Base-by-base conservation (phyloP, 92 coral and sea anemone species). In the Meandrina meandrites region DNA sequence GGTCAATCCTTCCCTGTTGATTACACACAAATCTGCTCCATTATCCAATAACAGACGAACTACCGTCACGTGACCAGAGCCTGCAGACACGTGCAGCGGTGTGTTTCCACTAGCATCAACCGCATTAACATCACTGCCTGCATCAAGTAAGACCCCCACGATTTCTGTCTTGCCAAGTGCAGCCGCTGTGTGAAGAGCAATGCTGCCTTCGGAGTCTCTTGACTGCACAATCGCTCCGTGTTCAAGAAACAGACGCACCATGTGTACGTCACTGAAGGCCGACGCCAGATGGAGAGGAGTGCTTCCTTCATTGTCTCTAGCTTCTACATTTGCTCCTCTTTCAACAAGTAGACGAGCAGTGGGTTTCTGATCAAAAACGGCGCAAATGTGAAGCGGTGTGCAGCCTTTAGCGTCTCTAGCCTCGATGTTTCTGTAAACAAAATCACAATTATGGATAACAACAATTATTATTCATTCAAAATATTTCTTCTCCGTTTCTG, bases 281-380 rank as follows among this genome's bases (percentile, higher is more conserved):
- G 60, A 54, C 3, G 54, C 54, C 54, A 75, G 79, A 12, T 75
- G 79, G 16, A 75, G 79, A 34, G 79, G 79, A 42, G 79, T 75
- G 79, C 79, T 75, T 36, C 56, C 51, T 76, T 76, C 27, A 17
- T 36, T 37, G 56, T 76, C 80, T 76, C 80, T 36, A 24, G 80
- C 80, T 17, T 76, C 80, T 0, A 76, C 3, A 76, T 76, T 50
- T 22, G 80, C 80, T 10, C 79, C 79, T 19, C 53, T 10, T 75
- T 75, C 53, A 34, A 75, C 79, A 4, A 75, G 79, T 5, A 22
- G 45, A 75, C 24, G 79, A 34, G 79, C 79, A 75, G 53, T 35
- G 45, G 17, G 47, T 12, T 19, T 35, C n/a, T 75, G 9, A 75
- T 75, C 79, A 75, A 75, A 75, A 19, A 75, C 47, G 9, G 16